Evolutionary conservation across 2,888 invertebrate species (phyloP), one percentile per base, ranked within the genome.

Genomic region (Gymnoscelis rufifasciata): DNA sequence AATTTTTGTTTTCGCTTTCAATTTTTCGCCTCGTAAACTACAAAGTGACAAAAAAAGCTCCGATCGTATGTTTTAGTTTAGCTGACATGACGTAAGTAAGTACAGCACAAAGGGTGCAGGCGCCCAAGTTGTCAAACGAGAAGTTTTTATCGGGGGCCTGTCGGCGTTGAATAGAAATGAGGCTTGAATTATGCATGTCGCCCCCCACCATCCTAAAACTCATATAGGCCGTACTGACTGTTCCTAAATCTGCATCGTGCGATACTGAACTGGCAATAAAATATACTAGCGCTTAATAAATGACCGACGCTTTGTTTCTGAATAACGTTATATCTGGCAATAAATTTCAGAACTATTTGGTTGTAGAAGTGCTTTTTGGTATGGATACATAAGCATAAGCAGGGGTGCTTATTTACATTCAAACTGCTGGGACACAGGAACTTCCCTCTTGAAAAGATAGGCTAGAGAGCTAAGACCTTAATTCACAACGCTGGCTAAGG

Each of bases 71-170:
- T 60, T 55, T 63, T 63, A 54, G 57, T 60, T 64, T 54, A 45
- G 63, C 60, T 67, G 68, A 63, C 66, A 80, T 79, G 83, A 75
- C 75, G 75, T 74, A 41, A 40, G 48, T 78, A n/a, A n/a, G n/a
- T n/a, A n/a, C n/a, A n/a, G n/a, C n/a, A 86, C 80, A 83, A 83
- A 84, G 84, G 86, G 87, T 86, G 83, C 79, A 81, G 74, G 82
- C 83, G 84, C 82, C 75, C 75, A 71, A 82, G 75, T 84, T 84
- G 88, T 87, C 88, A 83, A 83, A 83, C 84, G 79, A 83, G 82
- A 86, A 87, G 74, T 88, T 88, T 87, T 87, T 88, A 88, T 87
- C 86, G 77, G 76, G 67, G 74, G 78, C 75, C 73, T 82, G 86
- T 81, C 82, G 77, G 60, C 81, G 83, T 82, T 81, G 87, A 84